These are phyloP conservation scores for Zoanthus sociatus DNA, from an alignment of 92 coral and sea anemone genomes.

Conservation along the genomic window DNA sequence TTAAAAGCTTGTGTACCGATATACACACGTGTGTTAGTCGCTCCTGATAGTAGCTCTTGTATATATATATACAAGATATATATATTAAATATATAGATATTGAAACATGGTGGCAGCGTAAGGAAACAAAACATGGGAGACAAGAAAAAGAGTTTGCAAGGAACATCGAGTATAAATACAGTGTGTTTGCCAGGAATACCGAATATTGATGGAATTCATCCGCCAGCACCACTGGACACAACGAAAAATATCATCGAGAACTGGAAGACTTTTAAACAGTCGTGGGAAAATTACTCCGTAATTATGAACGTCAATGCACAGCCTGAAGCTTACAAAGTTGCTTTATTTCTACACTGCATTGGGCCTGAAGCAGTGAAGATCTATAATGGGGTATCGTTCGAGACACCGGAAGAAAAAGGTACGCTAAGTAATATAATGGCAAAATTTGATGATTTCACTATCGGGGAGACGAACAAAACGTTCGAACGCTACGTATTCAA, in stretches of 20 bases:
- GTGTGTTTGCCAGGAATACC: neutral
- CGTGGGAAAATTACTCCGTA: conserved; percentile 39
- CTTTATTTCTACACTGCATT: conserved; percentile 43
- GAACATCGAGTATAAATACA: neutral
- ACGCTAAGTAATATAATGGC: conserved; percentile 17
- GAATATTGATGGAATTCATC: conserved; percentile 15
- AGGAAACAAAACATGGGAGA: neutral
- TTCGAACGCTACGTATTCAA: conserved; percentile 51
- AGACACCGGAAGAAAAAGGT: conserved; percentile 22
- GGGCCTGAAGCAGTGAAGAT: conserved; percentile 49
- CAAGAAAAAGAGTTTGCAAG: neutral
- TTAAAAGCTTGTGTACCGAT: conserved; percentile 13
- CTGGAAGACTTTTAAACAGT: conserved; percentile 48
- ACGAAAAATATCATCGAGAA: conserved; percentile 36
- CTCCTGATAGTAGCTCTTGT: conserved; percentile 6
- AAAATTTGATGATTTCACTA: conserved; percentile 49
- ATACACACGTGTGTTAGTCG: neutral
- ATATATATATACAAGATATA: too few species aligned
- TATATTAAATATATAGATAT: neutral
- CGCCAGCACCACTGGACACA: conserved; percentile 30
- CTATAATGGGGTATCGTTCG: conserved; percentile 48
- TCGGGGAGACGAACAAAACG: conserved; percentile 54
- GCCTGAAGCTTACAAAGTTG: conserved; percentile 46
- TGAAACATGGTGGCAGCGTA: conserved; percentile 18
- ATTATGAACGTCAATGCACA: conserved; percentile 17